phyloP scores from a whole-genome alignment of 2,113 vertebrate species.

The Gorsachius goisagi region DNA sequence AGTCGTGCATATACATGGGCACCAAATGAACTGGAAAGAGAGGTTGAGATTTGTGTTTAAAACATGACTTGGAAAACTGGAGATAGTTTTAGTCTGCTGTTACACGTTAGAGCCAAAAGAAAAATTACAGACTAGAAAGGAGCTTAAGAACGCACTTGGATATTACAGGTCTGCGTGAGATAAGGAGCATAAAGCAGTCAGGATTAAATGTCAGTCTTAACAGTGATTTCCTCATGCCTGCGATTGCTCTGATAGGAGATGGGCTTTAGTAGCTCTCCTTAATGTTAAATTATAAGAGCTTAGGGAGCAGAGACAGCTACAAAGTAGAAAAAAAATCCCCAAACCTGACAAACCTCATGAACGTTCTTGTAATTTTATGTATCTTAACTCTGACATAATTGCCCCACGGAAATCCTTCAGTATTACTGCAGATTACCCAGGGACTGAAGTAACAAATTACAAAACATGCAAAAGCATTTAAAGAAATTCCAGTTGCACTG shows the following conservation, averaged over 20 bases:
- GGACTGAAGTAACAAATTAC: not conserved
- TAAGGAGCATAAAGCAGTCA: slow-evolving; percentile 4
- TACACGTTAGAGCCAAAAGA: not conserved
- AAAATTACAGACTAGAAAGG: slow-evolving; percentile 8
- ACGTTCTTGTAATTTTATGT: not conserved
- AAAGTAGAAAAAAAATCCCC: not conserved
- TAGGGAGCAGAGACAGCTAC: not conserved
- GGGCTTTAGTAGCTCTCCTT: not conserved
- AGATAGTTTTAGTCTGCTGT: not conserved
- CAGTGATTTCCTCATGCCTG: not conserved
- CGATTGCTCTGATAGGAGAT: not conserved
- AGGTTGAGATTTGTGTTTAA: not conserved
- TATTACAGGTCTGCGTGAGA: slow-evolving; percentile 18
- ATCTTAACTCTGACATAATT: not conserved
- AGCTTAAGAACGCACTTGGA: not conserved
- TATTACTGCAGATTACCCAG: not conserved
- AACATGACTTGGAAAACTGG: not conserved
- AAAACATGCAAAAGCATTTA: not conserved
- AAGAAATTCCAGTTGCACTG: not conserved
- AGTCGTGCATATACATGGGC: not conserved
- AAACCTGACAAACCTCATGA: not conserved
- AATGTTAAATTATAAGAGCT: not conserved
- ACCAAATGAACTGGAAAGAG: not conserved
- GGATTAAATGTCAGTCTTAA: slow-evolving; percentile 34
- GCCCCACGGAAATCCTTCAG: not conserved